phyloP scores from a whole-genome alignment of 2,888 invertebrate species.

The Hirudinaria manillensis region DNA sequence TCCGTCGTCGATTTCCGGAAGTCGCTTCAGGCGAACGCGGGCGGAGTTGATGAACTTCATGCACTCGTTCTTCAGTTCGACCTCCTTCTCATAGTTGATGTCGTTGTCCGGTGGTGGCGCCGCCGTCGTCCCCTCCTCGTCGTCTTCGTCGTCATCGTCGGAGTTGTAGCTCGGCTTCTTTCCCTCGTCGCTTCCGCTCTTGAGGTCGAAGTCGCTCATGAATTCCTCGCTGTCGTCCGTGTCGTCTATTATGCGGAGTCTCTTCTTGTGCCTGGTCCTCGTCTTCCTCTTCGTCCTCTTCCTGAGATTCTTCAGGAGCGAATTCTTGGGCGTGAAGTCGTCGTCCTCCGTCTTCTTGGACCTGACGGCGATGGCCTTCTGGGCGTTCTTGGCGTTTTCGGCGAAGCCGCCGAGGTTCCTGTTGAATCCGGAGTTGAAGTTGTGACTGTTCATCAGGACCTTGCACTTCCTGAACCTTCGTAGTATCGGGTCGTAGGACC shows the following conservation, averaged over 20 bases:
- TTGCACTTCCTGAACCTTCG: conserved; percentile 22
- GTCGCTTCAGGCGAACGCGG: not conserved
- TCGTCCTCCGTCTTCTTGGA: conserved; percentile 15
- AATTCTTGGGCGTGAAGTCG: conserved; percentile 17
- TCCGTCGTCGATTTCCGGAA: not conserved
- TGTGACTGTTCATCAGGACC: conserved; percentile 22
- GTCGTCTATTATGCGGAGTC: not conserved
- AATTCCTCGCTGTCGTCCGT: conserved; percentile 6
- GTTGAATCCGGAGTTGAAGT: conserved; percentile 13
- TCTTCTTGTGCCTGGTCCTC: conserved; percentile 19
- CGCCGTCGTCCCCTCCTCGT: not conserved
- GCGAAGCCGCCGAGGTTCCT: not conserved
- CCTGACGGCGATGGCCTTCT: not conserved
- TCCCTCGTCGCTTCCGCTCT: conserved; percentile 3
- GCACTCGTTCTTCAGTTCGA: conserved; percentile 12
- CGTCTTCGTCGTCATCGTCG: conserved; percentile 21
- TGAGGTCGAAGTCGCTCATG: not conserved
- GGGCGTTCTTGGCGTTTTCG: not conserved
- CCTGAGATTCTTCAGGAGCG: not conserved
- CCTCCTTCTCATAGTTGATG: conserved; percentile 1
- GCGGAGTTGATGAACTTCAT: conserved; percentile 4
- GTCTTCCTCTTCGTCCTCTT: conserved; percentile 15
- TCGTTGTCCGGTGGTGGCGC: not conserved
- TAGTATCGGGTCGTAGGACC: conserved; percentile 21
- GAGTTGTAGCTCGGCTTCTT: not conserved